These are phyloP conservation scores for Neoarius graeffei DNA, from an alignment of 2,113 vertebrate genomes.

Conservation along the genomic window DNA sequence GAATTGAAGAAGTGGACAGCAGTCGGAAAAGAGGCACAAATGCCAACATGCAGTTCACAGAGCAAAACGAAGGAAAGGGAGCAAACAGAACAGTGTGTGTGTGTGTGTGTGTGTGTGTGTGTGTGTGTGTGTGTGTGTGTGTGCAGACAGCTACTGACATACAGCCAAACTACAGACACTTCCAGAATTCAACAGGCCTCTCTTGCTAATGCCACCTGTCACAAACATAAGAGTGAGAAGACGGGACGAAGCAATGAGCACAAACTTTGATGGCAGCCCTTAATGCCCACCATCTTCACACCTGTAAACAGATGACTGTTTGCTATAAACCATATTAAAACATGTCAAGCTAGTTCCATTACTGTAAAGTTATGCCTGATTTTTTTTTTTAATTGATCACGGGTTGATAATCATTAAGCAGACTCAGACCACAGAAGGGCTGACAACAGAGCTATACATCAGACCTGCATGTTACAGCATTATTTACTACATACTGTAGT, in stretches of 20 bases:
- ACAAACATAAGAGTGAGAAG: not conserved
- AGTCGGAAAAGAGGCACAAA: constrained; percentile 52
- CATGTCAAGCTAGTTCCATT: not conserved
- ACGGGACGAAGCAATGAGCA: not conserved
- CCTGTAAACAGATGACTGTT: not conserved
- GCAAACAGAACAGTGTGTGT: constrained; percentile 25
- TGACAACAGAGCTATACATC: not conserved
- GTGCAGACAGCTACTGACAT: constrained; percentile 40
- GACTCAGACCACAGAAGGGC: not conserved
- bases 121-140: constrained; percentile 17
- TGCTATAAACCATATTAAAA: not conserved
- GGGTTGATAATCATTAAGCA: not conserved
- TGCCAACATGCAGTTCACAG: constrained; percentile 65
- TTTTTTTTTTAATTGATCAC: not conserved
- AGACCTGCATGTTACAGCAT: not conserved
- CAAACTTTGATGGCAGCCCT: not conserved
- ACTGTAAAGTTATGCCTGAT: not conserved
- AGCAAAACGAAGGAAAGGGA: constrained; percentile 36
- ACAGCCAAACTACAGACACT: constrained; percentile 44
- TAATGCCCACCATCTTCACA: not conserved
- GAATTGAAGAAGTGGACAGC: constrained; percentile 54
- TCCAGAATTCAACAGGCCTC: constrained; percentile 48
- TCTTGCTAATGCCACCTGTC: constrained; percentile 33
- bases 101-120: not conserved
- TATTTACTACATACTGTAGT: not conserved